Percentiles rank a stretch among this genome's conserved stretches.
Conservation (phyloP, 1,140 invertebrate species). For the Pseudobourletiella spinata region DNA sequence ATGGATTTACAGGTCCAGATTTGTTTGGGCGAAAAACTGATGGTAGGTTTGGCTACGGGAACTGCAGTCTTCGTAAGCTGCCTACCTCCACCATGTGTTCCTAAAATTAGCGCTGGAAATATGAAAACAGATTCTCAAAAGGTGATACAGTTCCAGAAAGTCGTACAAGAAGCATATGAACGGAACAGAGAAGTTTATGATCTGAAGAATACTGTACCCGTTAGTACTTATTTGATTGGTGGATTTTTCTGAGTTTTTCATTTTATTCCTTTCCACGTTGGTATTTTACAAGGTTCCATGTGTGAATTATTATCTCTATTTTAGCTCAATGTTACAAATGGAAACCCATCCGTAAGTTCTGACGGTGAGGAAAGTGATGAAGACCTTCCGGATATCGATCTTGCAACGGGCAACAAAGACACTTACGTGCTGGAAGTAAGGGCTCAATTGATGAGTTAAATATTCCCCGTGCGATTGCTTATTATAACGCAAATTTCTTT, state of each 20-base stretch:
- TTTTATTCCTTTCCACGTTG: no score
- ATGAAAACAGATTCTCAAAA: constrained; percentile 54
- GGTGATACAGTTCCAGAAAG: constrained; percentile 54
- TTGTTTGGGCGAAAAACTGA: constrained; percentile 74
- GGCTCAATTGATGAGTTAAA: no score
- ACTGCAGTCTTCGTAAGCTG: constrained; percentile 53
- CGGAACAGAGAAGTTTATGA: constrained; percentile 59
- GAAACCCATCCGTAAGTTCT: constrained; percentile 37
- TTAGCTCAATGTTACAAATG: neutral
- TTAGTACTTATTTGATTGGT: no score
- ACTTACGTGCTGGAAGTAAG: constrained; percentile 66
- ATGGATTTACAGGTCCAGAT: constrained; percentile 57
- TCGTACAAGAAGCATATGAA: constrained; percentile 55
- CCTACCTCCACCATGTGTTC: constrained; percentile 27
- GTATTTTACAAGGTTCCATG: no score
- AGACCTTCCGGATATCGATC: constrained; percentile 62
- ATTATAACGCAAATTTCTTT: no score
- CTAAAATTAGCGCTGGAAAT: constrained; percentile 53
- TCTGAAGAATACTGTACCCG: constrained; percentile 43
- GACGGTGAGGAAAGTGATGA: constrained; percentile 64
- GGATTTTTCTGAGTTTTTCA: no score
- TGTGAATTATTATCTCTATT: no score
- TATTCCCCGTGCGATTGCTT: no score
- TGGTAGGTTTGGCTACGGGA: constrained; percentile 78
- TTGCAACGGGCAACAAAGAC: constrained; percentile 69